Percentiles rank a stretch among this genome's conserved stretches.
Evolutionary conservation across 2,888 invertebrate genomes (phyloP).

Genomic region (Drosophila seclusa): DNA sequence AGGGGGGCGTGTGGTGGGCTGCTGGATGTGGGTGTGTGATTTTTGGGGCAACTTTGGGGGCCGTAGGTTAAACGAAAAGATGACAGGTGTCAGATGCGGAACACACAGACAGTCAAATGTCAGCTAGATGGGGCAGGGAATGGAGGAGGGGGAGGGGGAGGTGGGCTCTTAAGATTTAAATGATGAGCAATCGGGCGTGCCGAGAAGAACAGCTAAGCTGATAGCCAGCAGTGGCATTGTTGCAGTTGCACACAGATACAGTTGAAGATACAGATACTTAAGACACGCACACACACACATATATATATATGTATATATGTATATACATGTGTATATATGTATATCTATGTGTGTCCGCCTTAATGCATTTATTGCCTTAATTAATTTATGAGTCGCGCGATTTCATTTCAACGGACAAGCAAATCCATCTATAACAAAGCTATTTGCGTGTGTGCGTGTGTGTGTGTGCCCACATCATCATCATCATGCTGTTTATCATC

Average conservation of each 20-base stretch:
- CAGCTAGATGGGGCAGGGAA: constrained; percentile 3
- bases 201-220: constrained; percentile 14
- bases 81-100: constrained; percentile 79
- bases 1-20: neutral
- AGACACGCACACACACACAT: neutral
- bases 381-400: constrained; percentile 82
- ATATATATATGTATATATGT: neutral
- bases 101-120: constrained; percentile 41
- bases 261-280: constrained; percentile 10
- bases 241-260: neutral
- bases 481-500: constrained; percentile 16
- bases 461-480: neutral
- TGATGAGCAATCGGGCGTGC: constrained; percentile 50
- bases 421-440: constrained; percentile 38
- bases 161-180: constrained; percentile 39
- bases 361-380: constrained; percentile 76
- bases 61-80: constrained; percentile 73
- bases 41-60: constrained; percentile 7
- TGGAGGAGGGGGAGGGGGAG: neutral
- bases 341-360: neutral
- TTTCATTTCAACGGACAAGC: constrained; percentile 60
- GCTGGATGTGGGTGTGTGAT: neutral
- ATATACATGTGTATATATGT: neutral
- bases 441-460: constrained; percentile 15
- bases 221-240: neutral